Evolutionary conservation across 30 jellyfish, hydroid and myxozoan genomes (phyloP).

Genomic region (Hydractinia echinata): DNA sequence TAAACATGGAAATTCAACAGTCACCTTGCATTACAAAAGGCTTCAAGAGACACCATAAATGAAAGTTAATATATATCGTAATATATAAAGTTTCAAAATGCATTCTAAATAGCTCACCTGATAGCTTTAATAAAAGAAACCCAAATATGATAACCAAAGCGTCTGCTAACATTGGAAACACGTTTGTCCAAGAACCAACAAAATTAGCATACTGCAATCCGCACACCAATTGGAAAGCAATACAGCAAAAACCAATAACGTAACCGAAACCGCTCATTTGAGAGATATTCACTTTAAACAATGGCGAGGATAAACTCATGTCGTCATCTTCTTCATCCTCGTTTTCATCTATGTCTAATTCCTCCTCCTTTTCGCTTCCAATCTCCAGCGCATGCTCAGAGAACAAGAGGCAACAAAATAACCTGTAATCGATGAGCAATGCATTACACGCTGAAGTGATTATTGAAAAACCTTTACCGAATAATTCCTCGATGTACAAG

Average conservation of each 20-base stretch:
- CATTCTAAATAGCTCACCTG: not conserved
- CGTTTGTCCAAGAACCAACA: constrained; percentile 33
- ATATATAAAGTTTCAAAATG: not conserved
- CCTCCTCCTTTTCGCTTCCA: constrained; percentile 3
- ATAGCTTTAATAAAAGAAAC: constrained; percentile 4
- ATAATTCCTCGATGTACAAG: constrained; percentile 3
- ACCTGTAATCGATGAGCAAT: constrained; percentile 39
- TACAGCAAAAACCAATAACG: constrained; percentile 5
- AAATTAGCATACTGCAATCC: constrained; percentile 30
- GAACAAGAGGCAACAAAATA: constrained; percentile 34
- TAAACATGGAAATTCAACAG: too few relatives aligned
- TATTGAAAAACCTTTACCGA: constrained; percentile 38
- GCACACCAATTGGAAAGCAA: constrained; percentile 4
- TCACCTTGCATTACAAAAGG: too few relatives aligned
- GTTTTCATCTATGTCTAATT: not conserved
- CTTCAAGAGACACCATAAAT: too few relatives aligned
- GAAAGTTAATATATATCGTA: not conserved
- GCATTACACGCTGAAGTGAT: constrained; percentile 42
- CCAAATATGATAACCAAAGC: constrained; percentile 15
- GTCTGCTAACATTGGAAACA: constrained; percentile 16
- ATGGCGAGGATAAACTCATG: not conserved
- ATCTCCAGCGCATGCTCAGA: constrained; percentile 46
- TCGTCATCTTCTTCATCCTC: constrained; percentile 7
- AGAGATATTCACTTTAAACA: constrained; percentile 3
- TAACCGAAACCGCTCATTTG: constrained; percentile 29